A percentile compares a stretch with the other conserved stretches of the same genome.
Conservation (phyloP, 2,113 vertebrate genomes). For the Apaloderma vittatum region DNA sequence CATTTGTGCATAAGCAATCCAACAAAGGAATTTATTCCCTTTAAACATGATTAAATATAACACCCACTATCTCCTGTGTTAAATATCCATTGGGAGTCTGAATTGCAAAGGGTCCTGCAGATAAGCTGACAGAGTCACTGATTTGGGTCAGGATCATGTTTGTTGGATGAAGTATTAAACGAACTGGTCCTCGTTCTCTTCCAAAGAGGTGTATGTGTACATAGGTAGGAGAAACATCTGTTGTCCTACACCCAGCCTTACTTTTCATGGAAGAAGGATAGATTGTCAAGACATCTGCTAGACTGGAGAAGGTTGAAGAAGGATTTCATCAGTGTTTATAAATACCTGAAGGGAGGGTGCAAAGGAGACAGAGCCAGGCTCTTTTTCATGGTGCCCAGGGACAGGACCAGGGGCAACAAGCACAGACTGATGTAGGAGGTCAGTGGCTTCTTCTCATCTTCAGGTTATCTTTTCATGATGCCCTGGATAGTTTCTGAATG, state of each 20-base stretch:
- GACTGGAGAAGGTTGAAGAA: not conserved
- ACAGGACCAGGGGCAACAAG: not conserved
- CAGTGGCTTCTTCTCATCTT: not conserved
- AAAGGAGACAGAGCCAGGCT: not conserved
- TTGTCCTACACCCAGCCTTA: not conserved
- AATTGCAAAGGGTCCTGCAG: not conserved
- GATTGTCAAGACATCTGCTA: not conserved
- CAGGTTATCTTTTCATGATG: not conserved
- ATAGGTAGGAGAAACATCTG: not conserved
- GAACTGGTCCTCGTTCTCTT: not conserved
- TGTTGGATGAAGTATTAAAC: not conserved
- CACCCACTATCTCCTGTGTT: not conserved
- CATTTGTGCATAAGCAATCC: not conserved
- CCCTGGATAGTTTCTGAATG: not conserved
- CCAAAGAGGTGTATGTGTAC: not conserved
- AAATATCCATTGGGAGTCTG: not conserved
- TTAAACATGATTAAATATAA: not conserved
- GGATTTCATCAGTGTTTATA: not conserved
- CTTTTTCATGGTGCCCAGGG: not conserved
- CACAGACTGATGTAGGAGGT: not conserved
- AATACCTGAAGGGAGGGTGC: not conserved
- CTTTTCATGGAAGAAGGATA: not conserved
- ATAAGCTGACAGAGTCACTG: not conserved
- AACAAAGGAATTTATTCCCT: not conserved
- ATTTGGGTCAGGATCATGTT: not conserved